A percentile compares a stretch with the other conserved stretches of the same genome.
Conservation (phyloP, 2,888 invertebrate species). For the Tetranychus truncatus region DNA sequence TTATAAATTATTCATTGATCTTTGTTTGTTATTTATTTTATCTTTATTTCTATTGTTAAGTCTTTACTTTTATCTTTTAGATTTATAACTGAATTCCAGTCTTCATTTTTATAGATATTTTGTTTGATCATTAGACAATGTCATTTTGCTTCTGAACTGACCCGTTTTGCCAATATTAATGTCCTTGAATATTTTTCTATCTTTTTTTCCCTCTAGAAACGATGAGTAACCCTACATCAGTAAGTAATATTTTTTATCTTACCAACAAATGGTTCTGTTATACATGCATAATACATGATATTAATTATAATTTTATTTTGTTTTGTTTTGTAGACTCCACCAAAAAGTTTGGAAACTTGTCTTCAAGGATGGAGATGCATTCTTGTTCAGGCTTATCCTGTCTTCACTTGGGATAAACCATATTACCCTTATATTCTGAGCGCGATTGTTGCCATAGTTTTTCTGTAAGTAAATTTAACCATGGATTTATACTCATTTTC, state of each 20-base stretch:
- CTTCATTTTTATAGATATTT: no score
- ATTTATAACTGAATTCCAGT: no score
- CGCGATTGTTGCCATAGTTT: slow-evolving; percentile 39
- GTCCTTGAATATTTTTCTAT: background rate
- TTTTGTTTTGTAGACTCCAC: background rate
- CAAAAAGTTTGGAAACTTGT: slow-evolving; percentile 17
- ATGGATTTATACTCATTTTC: background rate
- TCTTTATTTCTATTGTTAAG: no score
- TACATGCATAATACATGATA: no score
- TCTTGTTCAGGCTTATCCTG: slow-evolving; percentile 21
- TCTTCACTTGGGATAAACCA: slow-evolving; percentile 54
- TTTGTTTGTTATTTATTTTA: no score
- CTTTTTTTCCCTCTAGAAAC: background rate
- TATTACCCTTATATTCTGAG: slow-evolving; percentile 62
- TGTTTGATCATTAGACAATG: no score
- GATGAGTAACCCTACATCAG: background rate
- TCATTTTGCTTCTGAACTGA: background rate
- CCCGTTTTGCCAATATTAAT: background rate
- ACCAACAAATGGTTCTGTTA: background rate
- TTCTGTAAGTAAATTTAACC: slow-evolving; percentile 34
- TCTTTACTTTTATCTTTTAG: no score
- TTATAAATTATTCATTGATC: no score
- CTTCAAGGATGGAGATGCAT: slow-evolving; percentile 25
- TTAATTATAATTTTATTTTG: background rate
- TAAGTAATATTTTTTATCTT: background rate